A percentile compares a stretch with the other conserved stretches of the same genome.
These are phyloP conservation scores for Chrosomus eos DNA, from an alignment of 2,797 vertebrate species.

Conservation along the genomic window DNA sequence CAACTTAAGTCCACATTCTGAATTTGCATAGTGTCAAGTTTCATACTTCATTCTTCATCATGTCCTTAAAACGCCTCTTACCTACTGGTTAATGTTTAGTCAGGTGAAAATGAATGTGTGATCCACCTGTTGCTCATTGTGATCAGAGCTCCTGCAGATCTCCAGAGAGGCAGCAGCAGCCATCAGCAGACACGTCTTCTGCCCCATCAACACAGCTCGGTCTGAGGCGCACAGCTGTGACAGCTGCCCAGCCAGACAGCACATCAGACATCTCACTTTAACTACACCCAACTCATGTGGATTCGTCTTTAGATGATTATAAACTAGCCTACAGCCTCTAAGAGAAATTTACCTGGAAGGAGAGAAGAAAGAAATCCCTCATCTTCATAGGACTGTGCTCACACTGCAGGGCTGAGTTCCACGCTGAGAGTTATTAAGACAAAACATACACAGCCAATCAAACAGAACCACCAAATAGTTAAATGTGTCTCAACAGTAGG, in stretches of 20 bases:
- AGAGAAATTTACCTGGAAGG: slow-evolving; percentile 83
- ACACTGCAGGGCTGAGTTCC: slow-evolving; percentile 89
- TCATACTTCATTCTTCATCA: neutral
- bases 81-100: slow-evolving; percentile 63
- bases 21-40: neutral
- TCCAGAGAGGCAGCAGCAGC: slow-evolving; percentile 85
- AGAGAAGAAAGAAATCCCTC: slow-evolving; percentile 90
- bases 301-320: neutral
- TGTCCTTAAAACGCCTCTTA: neutral
- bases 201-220: slow-evolving; percentile 83
- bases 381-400: slow-evolving; percentile 79
- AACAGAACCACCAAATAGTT: slow-evolving; percentile 7
- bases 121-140: slow-evolving; percentile 80
- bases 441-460: slow-evolving; percentile 22
- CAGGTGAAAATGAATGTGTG: slow-evolving; percentile 51
- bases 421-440: slow-evolving; percentile 78
- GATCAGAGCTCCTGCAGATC: slow-evolving; percentile 76
- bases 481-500: neutral
- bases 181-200: slow-evolving; percentile 92
- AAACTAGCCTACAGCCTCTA: neutral
- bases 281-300: neutral
- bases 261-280: neutral
- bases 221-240: slow-evolving; percentile 87
- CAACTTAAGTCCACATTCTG: neutral
- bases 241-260: slow-evolving; percentile 73